Evolutionary conservation across 2,888 invertebrate species (phyloP), one percentile per base, ranked within the genome.

Genomic region (Xestobium rufovillosum): DNA sequence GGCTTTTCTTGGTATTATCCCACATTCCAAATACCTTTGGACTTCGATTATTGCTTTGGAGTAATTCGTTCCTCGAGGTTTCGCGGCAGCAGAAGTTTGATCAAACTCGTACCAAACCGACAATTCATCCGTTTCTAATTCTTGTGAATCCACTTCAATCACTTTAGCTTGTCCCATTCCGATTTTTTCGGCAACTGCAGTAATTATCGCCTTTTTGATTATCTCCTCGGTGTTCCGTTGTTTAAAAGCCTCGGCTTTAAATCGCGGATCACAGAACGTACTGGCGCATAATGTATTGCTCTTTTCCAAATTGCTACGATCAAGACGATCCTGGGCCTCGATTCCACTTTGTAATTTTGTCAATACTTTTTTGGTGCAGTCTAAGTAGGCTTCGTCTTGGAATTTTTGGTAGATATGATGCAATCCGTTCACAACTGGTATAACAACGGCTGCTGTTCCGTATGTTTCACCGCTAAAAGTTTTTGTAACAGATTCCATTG

Each of bases 401-500:
- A 45, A 14, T 26, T 37, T 34, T 16, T 35, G 38, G 39, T 31
- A 53, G 27, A 36, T 38, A 42, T 39, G 36, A 39, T 12, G 36
- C 32, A 37, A 42, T 25, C 31, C 50, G 35, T 31, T 42, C 31
- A 13, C 44, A 25, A 38, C 41, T 32, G 44, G 48, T 41, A 34
- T 44, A 36, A 34, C 48, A 41, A 29, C 38, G 27, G 43, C 51
- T 39, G 39, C 45, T 8, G 42, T 37, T 33, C 44, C 38, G 26
- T 49, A 48, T 3, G 42, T 42, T 42, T 55, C 41, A 4, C 54
- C 53, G 39, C 49, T 45, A n/a, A 52, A 27, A 6, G 41, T 31
- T 31, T 43, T 44, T 3, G 54, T 54, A n/a, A 48, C 47, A 2
- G 41, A 27, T 39, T 49, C 45, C 28, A 56, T 50, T 3, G 50